Percentiles rank a stretch among this genome's conserved stretches.
These are phyloP conservation scores for Apus apus DNA, from an alignment of 2,113 vertebrate species.

Conservation along the genomic window DNA sequence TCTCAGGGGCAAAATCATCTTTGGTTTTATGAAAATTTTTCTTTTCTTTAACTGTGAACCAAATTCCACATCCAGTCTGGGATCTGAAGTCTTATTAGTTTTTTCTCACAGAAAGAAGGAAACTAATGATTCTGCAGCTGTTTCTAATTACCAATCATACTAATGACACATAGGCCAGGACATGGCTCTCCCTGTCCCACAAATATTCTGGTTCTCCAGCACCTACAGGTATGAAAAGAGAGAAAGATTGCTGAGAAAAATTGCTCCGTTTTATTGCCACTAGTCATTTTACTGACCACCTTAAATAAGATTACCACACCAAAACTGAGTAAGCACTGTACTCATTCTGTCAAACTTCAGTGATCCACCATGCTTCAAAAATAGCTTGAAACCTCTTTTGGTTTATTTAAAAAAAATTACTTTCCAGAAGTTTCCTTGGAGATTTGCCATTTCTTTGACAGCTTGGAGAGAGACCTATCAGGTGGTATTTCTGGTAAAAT, in stretches of 20 bases:
- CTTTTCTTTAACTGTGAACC: background rate
- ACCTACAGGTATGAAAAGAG: background rate
- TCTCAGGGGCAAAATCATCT: background rate
- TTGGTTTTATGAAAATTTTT: background rate
- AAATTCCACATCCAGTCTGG: background rate
- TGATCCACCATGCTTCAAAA: conserved; percentile 50
- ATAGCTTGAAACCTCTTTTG: conserved; percentile 12
- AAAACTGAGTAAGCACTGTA: conserved; percentile 58
- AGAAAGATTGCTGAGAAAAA: background rate
- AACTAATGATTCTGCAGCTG: background rate
- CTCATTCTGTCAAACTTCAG: conserved; percentile 54
- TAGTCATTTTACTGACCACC: background rate
- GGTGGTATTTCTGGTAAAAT: conserved; percentile 2
- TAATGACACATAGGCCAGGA: background rate
- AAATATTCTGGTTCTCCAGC: background rate
- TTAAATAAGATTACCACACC: conserved; percentile 39
- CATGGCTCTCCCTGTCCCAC: background rate
- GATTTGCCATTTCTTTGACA: conserved; percentile 33
- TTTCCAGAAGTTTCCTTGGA: conserved; percentile 37
- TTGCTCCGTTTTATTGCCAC: background rate
- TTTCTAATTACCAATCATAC: background rate
- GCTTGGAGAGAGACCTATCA: conserved; percentile 1
- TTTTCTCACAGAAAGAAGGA: background rate
- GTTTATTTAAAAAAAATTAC: conserved; percentile 52
- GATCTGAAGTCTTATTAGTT: background rate